These are phyloP conservation scores for Cygnus olor DNA, from an alignment of 2,797 vertebrate species.

Conservation along the genomic window DNA sequence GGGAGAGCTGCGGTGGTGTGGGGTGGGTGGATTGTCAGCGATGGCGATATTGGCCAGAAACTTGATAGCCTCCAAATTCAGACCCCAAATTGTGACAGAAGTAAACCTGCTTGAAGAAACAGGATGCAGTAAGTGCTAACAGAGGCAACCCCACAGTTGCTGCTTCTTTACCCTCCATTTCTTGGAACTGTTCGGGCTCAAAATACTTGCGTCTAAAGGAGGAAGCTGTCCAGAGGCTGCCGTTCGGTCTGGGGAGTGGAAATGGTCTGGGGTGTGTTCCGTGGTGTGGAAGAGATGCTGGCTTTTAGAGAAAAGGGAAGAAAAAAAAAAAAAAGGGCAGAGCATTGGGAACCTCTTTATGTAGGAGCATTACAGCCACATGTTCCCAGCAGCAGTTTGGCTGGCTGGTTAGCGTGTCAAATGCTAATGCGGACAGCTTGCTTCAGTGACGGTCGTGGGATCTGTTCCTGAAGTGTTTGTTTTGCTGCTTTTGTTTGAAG, in stretches of 20 bases:
- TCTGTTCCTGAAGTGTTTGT: background rate
- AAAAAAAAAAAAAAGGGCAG: background rate
- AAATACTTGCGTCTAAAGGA: background rate
- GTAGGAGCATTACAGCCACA: accelerated
- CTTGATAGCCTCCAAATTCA: background rate
- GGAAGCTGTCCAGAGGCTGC: background rate
- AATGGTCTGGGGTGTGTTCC: background rate
- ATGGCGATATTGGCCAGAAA: background rate
- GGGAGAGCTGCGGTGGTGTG: background rate
- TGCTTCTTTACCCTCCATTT: background rate
- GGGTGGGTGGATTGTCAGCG: background rate
- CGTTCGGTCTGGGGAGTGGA: background rate
- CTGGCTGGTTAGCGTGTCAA: background rate
- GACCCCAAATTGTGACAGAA: background rate
- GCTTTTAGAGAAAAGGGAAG: background rate
- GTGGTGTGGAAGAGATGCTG: background rate
- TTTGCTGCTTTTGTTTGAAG: constrained; percentile 4
- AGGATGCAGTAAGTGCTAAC: background rate
- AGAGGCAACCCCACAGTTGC: background rate
- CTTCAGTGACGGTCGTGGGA: background rate
- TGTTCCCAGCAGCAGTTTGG: background rate
- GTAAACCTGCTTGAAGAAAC: background rate
- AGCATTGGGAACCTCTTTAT: background rate
- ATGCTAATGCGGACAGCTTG: background rate
- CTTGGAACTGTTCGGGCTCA: background rate